Base-by-base conservation (phyloP, 2,888 invertebrate genomes). In the Lysandra bellargus region DNA sequence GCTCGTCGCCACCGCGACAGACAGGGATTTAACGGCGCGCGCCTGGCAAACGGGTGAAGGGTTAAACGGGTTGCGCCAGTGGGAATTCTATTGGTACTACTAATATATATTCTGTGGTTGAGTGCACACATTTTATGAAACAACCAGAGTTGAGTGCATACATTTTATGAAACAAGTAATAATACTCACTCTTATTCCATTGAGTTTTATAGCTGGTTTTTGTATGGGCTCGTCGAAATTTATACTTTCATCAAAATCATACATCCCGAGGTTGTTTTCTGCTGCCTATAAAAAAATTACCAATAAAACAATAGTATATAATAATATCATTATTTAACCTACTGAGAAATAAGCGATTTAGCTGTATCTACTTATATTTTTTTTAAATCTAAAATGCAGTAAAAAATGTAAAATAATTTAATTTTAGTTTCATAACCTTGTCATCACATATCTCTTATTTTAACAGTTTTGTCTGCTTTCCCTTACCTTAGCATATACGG, bases 141-240 rank as follows among this genome's bases (percentile, higher is more conserved):
- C 23, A 23, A 23, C 23, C 23, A 0, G 23, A 23, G 30, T 69
- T 33, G 2, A 69, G 61, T 64, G 23, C 23, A 23, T 9, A 30
- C 2, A 23, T 23, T 64, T 6, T 64, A 9, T 30, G 30, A 61
- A 23, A 4, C 5, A 61, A n/a, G 9, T 37, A 69, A 69, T 14
- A 14, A 33, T 53, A 83, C 90, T 83, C 87, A 95, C 95, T 86
- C 92, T 88, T 40, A 95, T 95, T 78, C 95, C 95, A 78, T 95
- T 95, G 4, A 96, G 88, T 80, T 95, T 93, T 80, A 96, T 91
- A 81, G 94, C 87, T 0, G 93, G 90, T 86, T 90, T 92, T 82
- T 87, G 85, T 33, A 89, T 81, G 1, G 88, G 87, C 4, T 90
- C 90, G 1, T 90, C 89, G 0, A 91, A 89, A 37, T 89, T 89